Conservation (phyloP, 2,113 vertebrate genomes). For the Cinclus mexicanus region DNA sequence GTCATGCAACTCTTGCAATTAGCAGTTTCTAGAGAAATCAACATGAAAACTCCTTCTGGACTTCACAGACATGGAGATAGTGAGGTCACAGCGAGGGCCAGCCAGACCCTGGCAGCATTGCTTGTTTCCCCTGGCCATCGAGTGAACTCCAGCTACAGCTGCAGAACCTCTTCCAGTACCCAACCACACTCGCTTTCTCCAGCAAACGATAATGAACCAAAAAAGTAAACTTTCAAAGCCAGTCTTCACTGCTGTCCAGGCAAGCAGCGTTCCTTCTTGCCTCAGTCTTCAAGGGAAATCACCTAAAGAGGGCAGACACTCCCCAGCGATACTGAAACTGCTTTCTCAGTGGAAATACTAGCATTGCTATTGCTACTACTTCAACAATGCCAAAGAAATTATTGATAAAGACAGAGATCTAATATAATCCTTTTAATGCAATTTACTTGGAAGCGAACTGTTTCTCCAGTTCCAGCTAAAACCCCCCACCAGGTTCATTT, state of each 20-base stretch:
- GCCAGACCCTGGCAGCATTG: not conserved
- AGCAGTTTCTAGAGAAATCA: not conserved
- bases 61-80: not conserved
- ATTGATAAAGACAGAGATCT: slow-evolving; percentile 30
- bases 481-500: not conserved
- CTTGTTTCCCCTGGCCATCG: not conserved
- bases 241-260: not conserved
- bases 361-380: not conserved
- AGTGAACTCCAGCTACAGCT: not conserved
- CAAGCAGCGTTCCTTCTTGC: not conserved
- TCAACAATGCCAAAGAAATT: slow-evolving; percentile 4
- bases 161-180: not conserved
- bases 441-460: slow-evolving; percentile 61
- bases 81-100: not conserved
- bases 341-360: not conserved
- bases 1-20: not conserved
- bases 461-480: slow-evolving; percentile 46
- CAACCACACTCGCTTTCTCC: not conserved
- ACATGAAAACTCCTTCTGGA: not conserved
- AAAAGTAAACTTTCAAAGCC: not conserved
- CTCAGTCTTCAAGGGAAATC: slow-evolving; percentile 9
- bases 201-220: not conserved
- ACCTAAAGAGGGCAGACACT: slow-evolving; percentile 61
- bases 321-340: not conserved
- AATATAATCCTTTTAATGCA: slow-evolving; percentile 58